A percentile compares a stretch with the other conserved stretches of the same genome.
phyloP scores from a whole-genome alignment of 2,797 vertebrate genomes.

The Anguilla marmorata region DNA sequence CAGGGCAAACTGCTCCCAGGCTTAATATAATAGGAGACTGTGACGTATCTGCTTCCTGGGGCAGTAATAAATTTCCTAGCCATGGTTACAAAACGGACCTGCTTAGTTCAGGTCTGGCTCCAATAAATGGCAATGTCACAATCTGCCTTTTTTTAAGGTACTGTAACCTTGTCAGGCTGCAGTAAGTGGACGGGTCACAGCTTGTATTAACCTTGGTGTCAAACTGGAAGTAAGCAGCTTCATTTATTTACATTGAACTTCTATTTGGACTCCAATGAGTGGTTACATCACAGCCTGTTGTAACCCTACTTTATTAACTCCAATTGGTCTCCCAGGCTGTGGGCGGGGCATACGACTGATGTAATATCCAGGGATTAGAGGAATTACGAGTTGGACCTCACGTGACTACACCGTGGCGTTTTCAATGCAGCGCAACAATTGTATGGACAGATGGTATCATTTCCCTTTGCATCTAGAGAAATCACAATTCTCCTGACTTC shows the following conservation, averaged over 20 bases:
- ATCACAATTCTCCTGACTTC: slow-evolving; percentile 42
- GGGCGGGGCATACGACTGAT: not conserved
- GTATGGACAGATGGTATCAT: slow-evolving; percentile 52
- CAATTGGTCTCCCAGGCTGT: not conserved
- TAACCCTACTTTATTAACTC: not conserved
- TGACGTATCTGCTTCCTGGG: not conserved
- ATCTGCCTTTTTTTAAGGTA: not conserved
- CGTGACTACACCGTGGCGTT: not conserved
- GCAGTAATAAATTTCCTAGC: not conserved
- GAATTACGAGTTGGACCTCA: not conserved
- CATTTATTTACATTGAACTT: not conserved
- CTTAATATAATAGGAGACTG: not conserved
- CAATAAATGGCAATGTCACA: not conserved
- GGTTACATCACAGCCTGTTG: not conserved
- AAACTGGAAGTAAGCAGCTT: not conserved
- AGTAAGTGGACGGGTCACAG: not conserved
- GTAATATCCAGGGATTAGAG: not conserved
- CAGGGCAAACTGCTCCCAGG: not conserved
- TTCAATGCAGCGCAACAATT: slow-evolving; percentile 55
- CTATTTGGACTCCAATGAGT: not conserved
- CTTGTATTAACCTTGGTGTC: not conserved
- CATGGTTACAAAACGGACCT: not conserved
- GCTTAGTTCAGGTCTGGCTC: not conserved
- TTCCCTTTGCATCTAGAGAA: slow-evolving; percentile 60
- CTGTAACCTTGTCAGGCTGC: not conserved